Base-by-base conservation (phyloP, 2,113 vertebrate species). In the Microcebus jonahi region DNA sequence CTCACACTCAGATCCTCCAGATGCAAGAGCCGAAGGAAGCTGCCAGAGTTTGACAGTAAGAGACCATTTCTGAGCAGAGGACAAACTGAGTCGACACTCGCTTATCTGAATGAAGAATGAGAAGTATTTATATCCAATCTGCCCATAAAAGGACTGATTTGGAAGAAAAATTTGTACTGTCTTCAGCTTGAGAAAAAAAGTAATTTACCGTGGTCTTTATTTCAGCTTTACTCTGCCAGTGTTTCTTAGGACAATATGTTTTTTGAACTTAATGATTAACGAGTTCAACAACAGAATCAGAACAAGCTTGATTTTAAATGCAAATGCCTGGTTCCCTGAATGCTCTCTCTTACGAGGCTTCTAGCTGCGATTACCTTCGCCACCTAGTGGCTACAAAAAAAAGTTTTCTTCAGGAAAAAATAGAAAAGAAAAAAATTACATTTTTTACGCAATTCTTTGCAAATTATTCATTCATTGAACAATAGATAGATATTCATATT, bases 61-160 rank as follows among this genome's bases (percentile, higher is more conserved):
- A 96, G 65, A 57, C 53, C 29, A 36, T 86, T 96, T 95, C 81
- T 4, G 23, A 75, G 79, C 73, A 71, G 70, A 95, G 36, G 31
- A 86, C 23, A 71, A 88, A 83, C 61, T 29, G 36, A 73, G 55
- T 25, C 77, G 82, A 87, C 80, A n/a, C 65, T 80, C 20, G 12
- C 92, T 92, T 92, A 95, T 75, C 71, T 73, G 71, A 83, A 77
- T 55, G 76, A 94, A 65, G 59, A 93, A 68, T 25, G n/a, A 61
- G 67, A 88, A 88, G 90, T 95, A 88, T 73, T 85, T 86, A 67
- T n/a, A 88, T 53, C 29, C 39, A 45, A 15, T 55, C 8, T 3
- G 42, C 67, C 86, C 91, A 34, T 87, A 61, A 91, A 94, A 95
- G 61, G 89, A 59, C 39, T 71, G 85, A 42, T 76, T 71, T 31